phyloP scores from a whole-genome alignment of 2,888 invertebrate species.

The Nipponacmea schrenckii region DNA sequence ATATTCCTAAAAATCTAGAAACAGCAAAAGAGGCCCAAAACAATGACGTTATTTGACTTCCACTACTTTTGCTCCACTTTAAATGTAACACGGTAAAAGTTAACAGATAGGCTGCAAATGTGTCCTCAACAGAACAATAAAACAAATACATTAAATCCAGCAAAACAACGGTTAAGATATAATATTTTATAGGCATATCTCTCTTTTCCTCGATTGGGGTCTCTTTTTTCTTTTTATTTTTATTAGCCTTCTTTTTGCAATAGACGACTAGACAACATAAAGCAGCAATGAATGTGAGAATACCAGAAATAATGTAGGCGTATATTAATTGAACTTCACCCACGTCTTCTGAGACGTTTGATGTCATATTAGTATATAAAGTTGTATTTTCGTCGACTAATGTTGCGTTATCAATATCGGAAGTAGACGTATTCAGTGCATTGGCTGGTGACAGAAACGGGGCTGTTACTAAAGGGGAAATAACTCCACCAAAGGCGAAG shows the following conservation, averaged over 20 bases:
- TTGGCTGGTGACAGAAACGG: slow-evolving; percentile 60
- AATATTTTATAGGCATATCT: slow-evolving; percentile 23
- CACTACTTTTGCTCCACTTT: slow-evolving; percentile 53
- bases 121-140: slow-evolving; percentile 66
- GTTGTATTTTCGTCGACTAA: neutral
- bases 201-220: slow-evolving; percentile 19
- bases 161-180: slow-evolving; percentile 51
- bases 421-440: neutral
- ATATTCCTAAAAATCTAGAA: slow-evolving; percentile 63
- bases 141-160: slow-evolving; percentile 61
- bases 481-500: slow-evolving; percentile 69
- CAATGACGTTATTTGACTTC: slow-evolving; percentile 60
- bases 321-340: slow-evolving; percentile 25
- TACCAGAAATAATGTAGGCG: slow-evolving; percentile 38
- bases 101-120: slow-evolving; percentile 63
- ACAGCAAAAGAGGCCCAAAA: slow-evolving; percentile 68
- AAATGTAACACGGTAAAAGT: slow-evolving; percentile 61
- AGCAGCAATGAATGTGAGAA: slow-evolving; percentile 28
- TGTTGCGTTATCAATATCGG: neutral
- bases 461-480: slow-evolving; percentile 68
- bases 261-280: slow-evolving; percentile 29
- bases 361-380: slow-evolving; percentile 7
- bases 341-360: neutral
- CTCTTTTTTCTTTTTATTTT: slow-evolving; percentile 19
- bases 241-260: slow-evolving; percentile 23